Conservation (phyloP, 64 coral and sea anemone species). For the Platygyra sinensis region DNA sequence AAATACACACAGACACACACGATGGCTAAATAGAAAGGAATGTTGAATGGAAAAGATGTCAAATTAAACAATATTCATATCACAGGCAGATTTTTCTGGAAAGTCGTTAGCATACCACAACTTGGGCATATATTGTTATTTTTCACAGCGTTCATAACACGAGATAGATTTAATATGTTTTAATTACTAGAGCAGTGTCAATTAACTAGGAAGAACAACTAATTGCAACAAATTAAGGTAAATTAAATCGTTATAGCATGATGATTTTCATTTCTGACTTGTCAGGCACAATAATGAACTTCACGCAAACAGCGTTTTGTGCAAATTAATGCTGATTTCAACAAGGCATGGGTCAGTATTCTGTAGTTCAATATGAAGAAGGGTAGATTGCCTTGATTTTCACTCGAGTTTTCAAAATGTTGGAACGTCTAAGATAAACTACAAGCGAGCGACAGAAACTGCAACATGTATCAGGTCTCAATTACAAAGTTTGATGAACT, state of each 20-base stretch:
- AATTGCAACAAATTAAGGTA: background rate
- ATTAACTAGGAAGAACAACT: background rate
- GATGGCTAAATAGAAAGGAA: background rate
- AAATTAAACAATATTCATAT: background rate
- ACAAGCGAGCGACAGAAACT: background rate
- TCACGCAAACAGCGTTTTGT: background rate
- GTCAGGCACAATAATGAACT: background rate
- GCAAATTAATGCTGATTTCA: background rate
- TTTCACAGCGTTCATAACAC: background rate
- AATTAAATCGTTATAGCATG: background rate
- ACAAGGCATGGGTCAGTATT: background rate
- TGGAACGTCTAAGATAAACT: conserved; percentile 11
- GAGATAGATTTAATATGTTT: conserved; percentile 17
- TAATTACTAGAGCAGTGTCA: background rate
- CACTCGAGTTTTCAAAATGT: background rate
- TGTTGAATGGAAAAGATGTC: background rate
- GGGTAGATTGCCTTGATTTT: background rate
- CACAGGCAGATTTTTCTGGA: background rate
- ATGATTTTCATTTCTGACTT: background rate
- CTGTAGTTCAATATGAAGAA: conserved; percentile 5
- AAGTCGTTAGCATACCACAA: conserved; percentile 20
- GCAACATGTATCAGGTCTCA: background rate
- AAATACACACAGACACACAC: background rate
- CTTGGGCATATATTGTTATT: background rate
- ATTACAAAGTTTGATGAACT: background rate